phyloP scores from a whole-genome alignment of 2,888 invertebrate genomes.

The Aplocera efformata region DNA sequence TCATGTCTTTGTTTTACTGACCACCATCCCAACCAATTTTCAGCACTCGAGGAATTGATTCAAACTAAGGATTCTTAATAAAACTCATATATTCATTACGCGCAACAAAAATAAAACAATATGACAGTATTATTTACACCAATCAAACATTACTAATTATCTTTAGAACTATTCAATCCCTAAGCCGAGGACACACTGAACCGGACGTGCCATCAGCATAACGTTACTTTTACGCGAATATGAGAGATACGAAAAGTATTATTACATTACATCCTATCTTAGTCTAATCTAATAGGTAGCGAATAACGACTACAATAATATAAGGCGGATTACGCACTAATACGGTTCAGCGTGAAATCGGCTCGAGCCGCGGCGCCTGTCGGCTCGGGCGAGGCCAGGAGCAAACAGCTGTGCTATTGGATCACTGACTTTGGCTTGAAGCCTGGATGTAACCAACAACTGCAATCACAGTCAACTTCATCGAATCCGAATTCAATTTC shows the following conservation, averaged over 20 bases:
- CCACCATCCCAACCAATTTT: no score
- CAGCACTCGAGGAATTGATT: not conserved
- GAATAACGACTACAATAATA: constrained; percentile 18
- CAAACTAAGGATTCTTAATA: constrained; percentile 19
- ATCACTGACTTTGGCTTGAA: not conserved
- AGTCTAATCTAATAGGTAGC: constrained; percentile 9
- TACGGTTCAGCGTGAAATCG: constrained; percentile 14
- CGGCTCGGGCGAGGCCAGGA: constrained; percentile 1
- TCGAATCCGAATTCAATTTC: no score
- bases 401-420: not conserved
- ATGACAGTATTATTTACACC: constrained; percentile 44
- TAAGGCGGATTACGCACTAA: constrained; percentile 14
- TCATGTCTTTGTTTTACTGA: no score
- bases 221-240: constrained; percentile 27
- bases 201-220: constrained; percentile 11
- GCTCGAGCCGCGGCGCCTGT: constrained; percentile 4
- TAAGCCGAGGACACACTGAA: constrained; percentile 24
- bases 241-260: constrained; percentile 13
- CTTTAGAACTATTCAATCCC: constrained; percentile 30
- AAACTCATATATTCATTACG: constrained; percentile 30
- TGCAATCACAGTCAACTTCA: no score
- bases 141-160: constrained; percentile 31
- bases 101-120: constrained; percentile 31
- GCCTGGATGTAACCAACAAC: no score
- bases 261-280: constrained; percentile 14